These are phyloP conservation scores for Halocaridina rubra DNA, from an alignment of 2,888 invertebrate species.

Conservation along the genomic window DNA sequence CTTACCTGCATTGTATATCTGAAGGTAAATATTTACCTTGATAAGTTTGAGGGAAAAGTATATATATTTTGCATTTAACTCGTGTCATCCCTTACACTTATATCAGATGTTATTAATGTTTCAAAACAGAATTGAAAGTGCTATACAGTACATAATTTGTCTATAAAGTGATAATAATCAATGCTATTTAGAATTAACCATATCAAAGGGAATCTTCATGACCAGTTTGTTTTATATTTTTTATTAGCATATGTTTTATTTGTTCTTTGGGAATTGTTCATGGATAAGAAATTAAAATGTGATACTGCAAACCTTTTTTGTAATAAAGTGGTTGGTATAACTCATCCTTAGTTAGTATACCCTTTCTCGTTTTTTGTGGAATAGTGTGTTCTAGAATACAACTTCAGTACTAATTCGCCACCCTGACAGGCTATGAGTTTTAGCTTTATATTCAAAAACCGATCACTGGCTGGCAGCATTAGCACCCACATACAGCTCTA, in stretches of 20 bases:
- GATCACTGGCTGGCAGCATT: no score
- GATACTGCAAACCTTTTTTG: slow-evolving; percentile 27
- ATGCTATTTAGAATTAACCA: no score
- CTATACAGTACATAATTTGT: background rate
- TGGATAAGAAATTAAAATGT: slow-evolving; percentile 9
- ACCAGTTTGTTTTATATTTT: background rate
- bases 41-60: slow-evolving; percentile 21
- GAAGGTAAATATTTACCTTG: slow-evolving; percentile 27
- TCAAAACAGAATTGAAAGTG: background rate
- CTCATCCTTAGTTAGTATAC: no score
- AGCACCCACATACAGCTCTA: no score
- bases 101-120: background rate
- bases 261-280: background rate
- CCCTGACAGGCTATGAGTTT: no score
- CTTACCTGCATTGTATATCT: slow-evolving; percentile 1
- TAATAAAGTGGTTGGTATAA: slow-evolving; percentile 19
- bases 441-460: no score
- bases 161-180: background rate
- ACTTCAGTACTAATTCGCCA: no score
- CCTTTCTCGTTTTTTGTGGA: no score
- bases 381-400: no score
- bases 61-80: slow-evolving; percentile 49
- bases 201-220: background rate
- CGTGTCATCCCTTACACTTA: background rate
- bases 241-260: background rate